Percentiles rank a stretch among this genome's conserved stretches.
Evolutionary conservation across 2,113 vertebrate genomes (phyloP).

Genomic region (Baryphthengus martii): DNA sequence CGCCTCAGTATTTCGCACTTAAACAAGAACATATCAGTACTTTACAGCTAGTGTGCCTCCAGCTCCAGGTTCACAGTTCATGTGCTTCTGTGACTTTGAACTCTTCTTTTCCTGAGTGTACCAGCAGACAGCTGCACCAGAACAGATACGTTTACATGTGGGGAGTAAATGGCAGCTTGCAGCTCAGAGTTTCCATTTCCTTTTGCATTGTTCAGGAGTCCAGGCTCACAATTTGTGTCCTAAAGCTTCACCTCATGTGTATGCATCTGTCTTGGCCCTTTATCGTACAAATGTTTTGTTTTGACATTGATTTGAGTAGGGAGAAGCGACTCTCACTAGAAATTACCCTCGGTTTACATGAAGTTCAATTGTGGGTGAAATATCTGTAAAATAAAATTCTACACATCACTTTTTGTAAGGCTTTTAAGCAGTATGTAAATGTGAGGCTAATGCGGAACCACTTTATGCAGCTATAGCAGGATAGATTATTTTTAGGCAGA

Average conservation of each 20-base stretch:
- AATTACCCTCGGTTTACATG: not conserved
- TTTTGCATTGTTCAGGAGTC: constrained; percentile 53
- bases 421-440: not conserved
- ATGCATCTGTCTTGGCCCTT: constrained; percentile 10
- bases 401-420: not conserved
- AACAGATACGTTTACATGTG: constrained; percentile 59
- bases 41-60: constrained; percentile 35
- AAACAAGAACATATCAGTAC: constrained; percentile 10
- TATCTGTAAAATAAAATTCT: not conserved
- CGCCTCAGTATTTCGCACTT: constrained; percentile 36
- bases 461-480: not conserved
- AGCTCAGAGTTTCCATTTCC: constrained; percentile 68
- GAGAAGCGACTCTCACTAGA: constrained; percentile 27
- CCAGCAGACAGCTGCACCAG: constrained; percentile 62
- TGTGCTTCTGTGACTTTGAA: constrained; percentile 63
- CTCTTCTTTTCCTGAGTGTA: constrained; percentile 58
- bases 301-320: constrained; percentile 12
- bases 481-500: not conserved
- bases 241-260: not conserved
- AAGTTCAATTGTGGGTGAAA: constrained; percentile 27
- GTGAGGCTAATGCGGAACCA: not conserved
- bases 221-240: not conserved
- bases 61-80: constrained; percentile 46
- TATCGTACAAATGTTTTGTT: not conserved
- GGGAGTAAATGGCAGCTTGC: constrained; percentile 41